Percentiles rank a stretch among this genome's conserved stretches.
These are phyloP conservation scores for Aleiodes leptofemur DNA, from an alignment of 2,888 invertebrate genomes.

Conservation along the genomic window DNA sequence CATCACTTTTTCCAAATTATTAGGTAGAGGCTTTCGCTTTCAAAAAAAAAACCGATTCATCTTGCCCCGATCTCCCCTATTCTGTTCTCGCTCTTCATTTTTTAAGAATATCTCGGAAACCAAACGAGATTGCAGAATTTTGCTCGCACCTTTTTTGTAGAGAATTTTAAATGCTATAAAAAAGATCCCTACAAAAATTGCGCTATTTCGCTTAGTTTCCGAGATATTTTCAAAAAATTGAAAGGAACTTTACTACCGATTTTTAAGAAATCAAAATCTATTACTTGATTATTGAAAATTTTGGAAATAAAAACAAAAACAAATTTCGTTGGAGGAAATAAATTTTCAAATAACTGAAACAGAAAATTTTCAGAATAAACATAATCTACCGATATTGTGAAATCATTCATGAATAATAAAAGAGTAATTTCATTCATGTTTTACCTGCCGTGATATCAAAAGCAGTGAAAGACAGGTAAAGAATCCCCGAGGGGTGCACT, in stretches of 20 bases:
- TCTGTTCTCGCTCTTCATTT: too few relatives aligned
- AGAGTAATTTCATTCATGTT: background rate
- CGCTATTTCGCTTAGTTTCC: too few relatives aligned
- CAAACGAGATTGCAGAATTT: background rate
- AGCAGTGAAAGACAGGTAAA: conserved; percentile 8
- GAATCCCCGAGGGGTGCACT: background rate
- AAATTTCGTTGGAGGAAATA: background rate
- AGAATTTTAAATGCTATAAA: background rate
- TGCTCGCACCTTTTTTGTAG: background rate
- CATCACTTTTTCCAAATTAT: too few relatives aligned
- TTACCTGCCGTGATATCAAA: conserved; percentile 6
- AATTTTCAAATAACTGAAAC: background rate
- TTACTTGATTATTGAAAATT: too few relatives aligned
- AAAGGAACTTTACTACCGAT: too few relatives aligned
- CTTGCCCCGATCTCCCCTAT: too few relatives aligned
- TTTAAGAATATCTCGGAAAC: too few relatives aligned
- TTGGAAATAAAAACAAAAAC: too few relatives aligned
- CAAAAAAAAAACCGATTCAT: too few relatives aligned
- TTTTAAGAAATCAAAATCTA: too few relatives aligned
- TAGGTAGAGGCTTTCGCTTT: too few relatives aligned
- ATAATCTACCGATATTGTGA: background rate
- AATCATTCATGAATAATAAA: background rate
- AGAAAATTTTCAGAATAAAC: background rate
- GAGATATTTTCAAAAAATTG: background rate
- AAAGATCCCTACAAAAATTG: too few relatives aligned